Conservation (phyloP, 2,113 vertebrate species). For the Mionectes macconnelli region DNA sequence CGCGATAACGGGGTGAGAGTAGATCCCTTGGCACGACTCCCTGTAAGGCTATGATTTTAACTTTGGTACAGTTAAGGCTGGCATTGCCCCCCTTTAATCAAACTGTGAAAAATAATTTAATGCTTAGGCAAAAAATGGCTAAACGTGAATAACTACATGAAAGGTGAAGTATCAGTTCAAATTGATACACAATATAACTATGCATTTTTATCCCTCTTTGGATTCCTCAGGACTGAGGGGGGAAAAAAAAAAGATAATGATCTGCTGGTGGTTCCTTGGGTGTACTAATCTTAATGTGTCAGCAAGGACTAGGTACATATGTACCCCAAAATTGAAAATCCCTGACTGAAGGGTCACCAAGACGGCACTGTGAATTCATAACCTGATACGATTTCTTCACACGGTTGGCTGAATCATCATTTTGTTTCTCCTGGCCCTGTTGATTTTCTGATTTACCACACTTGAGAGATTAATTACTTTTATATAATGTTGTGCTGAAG, state of each 20-base stretch:
- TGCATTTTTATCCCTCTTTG: neutral
- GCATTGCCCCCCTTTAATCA: neutral
- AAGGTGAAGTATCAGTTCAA: accelerated
- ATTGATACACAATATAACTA: neutral
- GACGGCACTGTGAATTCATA: neutral
- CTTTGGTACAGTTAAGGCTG: neutral
- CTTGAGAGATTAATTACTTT: slow-evolving; percentile 36
- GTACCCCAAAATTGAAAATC: neutral
- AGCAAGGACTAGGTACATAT: neutral
- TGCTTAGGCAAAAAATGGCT: neutral
- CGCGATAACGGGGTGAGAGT: neutral
- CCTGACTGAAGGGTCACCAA: neutral
- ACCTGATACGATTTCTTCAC: neutral
- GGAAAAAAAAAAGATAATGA: neutral
- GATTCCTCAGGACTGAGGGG: neutral
- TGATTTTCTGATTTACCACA: slow-evolving; percentile 48
- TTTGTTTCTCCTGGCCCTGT: neutral
- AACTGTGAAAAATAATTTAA: neutral
- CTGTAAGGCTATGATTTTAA: neutral
- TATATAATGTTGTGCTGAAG: slow-evolving; percentile 26
- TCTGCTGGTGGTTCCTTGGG: neutral
- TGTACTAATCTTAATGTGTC: too few relatives aligned
- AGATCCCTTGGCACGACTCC: neutral
- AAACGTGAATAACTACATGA: neutral
- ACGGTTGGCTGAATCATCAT: neutral